Evolutionary conservation across 2,797 vertebrate genomes (phyloP).

Genomic region (Catharus ustulatus): DNA sequence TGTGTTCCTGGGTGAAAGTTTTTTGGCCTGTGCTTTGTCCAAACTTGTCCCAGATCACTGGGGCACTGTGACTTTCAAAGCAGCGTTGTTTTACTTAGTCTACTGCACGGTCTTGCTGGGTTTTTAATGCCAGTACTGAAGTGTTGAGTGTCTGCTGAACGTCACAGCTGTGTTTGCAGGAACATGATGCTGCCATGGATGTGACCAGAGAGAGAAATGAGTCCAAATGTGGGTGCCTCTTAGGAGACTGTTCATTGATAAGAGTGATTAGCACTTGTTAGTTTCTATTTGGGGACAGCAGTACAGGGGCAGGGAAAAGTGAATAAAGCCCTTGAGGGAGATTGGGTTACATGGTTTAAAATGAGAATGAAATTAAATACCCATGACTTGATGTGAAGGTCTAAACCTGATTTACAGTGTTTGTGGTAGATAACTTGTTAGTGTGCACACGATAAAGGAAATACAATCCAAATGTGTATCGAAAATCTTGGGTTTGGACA

Average conservation of each 20-base stretch:
- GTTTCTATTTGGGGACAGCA: not conserved
- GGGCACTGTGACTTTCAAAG: not conserved
- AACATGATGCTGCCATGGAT: not conserved
- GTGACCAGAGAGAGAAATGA: not conserved
- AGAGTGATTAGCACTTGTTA: not conserved
- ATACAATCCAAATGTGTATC: not conserved
- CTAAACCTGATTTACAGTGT: not conserved
- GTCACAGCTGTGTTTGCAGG: not conserved
- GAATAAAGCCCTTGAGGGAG: not conserved
- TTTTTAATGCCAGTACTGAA: not conserved
- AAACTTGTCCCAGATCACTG: not conserved
- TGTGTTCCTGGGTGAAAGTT: not conserved
- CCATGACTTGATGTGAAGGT: not conserved
- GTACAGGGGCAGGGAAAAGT: not conserved
- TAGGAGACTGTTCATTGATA: not conserved
- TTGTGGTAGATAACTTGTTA: not conserved
- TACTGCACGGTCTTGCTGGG: not conserved
- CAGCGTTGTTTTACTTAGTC: not conserved
- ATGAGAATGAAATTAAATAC: not conserved
- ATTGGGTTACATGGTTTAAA: not conserved
- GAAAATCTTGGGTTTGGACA: not conserved
- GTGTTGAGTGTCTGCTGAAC: not conserved
- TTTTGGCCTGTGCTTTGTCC: not conserved
- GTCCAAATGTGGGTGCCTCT: not conserved
- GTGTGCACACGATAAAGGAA: not conserved